Conservation (phyloP, 2,888 invertebrate species). For the Bugula neritina region DNA sequence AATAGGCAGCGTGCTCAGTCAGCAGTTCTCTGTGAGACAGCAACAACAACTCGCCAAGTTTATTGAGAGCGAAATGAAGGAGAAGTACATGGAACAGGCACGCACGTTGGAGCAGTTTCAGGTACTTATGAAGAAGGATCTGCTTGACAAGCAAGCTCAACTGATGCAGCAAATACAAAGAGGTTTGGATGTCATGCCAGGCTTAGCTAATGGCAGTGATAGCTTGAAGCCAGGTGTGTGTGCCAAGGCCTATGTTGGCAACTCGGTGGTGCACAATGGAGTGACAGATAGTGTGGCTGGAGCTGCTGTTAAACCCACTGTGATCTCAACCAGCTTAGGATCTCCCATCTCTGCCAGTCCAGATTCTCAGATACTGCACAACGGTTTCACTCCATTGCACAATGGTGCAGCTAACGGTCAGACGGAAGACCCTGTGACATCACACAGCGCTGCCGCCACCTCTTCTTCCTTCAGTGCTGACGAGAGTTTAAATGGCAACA, state of each 20-base stretch:
- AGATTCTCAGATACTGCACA: not conserved
- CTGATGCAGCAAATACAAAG: constrained; percentile 35
- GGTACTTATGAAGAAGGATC: constrained; percentile 40
- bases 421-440: not conserved
- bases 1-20: no score
- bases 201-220: not conserved
- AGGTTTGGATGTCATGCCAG: not conserved
- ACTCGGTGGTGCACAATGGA: not conserved
- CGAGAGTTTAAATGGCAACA: constrained; percentile 11
- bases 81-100: constrained; percentile 39
- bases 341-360: not conserved
- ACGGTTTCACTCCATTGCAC: not conserved
- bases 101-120: constrained; percentile 39
- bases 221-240: not conserved
- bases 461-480: constrained; percentile 2
- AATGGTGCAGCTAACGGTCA: not conserved
- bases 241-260: not conserved
- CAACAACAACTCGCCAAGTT: constrained; percentile 1
- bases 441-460: not conserved
- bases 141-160: constrained; percentile 38
- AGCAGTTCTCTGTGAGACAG: not conserved
- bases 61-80: constrained; percentile 21
- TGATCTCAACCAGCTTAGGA: not conserved
- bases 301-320: not conserved
- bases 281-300: not conserved